phyloP scores from a whole-genome alignment of 1,140 invertebrate species.

The Zaprionus tsacasi region DNA sequence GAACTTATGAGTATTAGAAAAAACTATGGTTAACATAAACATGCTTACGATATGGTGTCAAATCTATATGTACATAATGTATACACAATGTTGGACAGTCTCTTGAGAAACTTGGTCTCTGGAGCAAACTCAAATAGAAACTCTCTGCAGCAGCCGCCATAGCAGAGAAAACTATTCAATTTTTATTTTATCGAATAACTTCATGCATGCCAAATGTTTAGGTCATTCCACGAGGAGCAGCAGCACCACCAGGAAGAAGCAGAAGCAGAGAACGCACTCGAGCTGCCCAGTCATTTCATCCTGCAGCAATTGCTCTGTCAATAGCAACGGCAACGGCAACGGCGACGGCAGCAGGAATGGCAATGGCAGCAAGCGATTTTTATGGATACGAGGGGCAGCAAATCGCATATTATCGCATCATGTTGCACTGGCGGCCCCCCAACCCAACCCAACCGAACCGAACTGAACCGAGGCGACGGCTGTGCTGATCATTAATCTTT shows the following conservation, averaged over 20 bases:
- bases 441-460: no score
- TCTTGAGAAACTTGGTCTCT: conserved; percentile 34
- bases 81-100: neutral
- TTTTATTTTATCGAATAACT: conserved; percentile 82
- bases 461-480: conserved; percentile 42
- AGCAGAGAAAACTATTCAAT: conserved; percentile 59
- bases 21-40: neutral
- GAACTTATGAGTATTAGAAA: no score
- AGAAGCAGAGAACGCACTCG: conserved; percentile 28
- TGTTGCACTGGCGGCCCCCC: conserved; percentile 38
- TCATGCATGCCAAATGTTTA: conserved; percentile 74
- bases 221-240: conserved; percentile 41
- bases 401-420: conserved; percentile 80
- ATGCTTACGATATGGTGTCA: neutral
- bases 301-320: conserved; percentile 73
- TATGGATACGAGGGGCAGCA: conserved; percentile 72
- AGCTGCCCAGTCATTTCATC: conserved; percentile 58
- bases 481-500: conserved; percentile 78
- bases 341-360: neutral
- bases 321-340: conserved; percentile 51
- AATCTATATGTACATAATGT: neutral
- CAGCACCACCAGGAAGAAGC: conserved; percentile 11
- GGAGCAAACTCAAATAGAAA: conserved; percentile 52
- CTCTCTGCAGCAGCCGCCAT: neutral
- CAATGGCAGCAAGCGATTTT: conserved; percentile 62